Conservation (phyloP, 2,888 invertebrate species). For the Parnassius orleans region DNA sequence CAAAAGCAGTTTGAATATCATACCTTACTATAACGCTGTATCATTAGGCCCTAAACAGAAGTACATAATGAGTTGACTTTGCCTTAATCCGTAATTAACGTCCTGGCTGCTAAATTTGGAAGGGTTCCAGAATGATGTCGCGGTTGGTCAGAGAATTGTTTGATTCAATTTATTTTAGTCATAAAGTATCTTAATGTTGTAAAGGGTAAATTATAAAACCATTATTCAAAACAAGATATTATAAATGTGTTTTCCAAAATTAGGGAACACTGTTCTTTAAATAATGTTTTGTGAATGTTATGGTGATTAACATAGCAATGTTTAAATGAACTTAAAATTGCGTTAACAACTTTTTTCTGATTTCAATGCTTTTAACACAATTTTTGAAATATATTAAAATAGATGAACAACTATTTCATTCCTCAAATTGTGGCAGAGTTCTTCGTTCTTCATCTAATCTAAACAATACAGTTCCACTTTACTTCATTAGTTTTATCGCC, state of each 20-base stretch:
- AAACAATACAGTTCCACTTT: too few species aligned
- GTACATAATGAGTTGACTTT: slow-evolving; percentile 10
- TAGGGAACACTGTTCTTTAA: too few species aligned
- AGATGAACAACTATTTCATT: not conserved
- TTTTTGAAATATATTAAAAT: not conserved
- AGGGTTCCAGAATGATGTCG: slow-evolving; percentile 25
- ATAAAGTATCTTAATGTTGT: slow-evolving; percentile 22
- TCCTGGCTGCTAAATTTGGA: slow-evolving; percentile 22
- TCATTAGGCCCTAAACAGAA: slow-evolving; percentile 5
- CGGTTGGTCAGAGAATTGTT: slow-evolving; percentile 19
- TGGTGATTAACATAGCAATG: too few species aligned
- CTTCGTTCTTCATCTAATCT: too few species aligned
- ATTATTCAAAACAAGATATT: not conserved
- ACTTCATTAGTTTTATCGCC: too few species aligned
- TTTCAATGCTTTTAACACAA: not conserved
- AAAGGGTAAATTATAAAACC: slow-evolving; percentile 5
- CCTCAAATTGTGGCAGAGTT: too few species aligned
- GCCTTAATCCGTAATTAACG: slow-evolving; percentile 23
- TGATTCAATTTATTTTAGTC: slow-evolving; percentile 21
- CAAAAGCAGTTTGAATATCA: too few species aligned
- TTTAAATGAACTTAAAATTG: too few species aligned
- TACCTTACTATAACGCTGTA: too few species aligned
- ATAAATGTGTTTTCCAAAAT: not conserved
- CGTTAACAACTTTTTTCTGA: too few species aligned
- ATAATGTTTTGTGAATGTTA: too few species aligned